These are phyloP conservation scores for Prunella himalayana DNA, from an alignment of 2,113 vertebrate species.

Conservation along the genomic window DNA sequence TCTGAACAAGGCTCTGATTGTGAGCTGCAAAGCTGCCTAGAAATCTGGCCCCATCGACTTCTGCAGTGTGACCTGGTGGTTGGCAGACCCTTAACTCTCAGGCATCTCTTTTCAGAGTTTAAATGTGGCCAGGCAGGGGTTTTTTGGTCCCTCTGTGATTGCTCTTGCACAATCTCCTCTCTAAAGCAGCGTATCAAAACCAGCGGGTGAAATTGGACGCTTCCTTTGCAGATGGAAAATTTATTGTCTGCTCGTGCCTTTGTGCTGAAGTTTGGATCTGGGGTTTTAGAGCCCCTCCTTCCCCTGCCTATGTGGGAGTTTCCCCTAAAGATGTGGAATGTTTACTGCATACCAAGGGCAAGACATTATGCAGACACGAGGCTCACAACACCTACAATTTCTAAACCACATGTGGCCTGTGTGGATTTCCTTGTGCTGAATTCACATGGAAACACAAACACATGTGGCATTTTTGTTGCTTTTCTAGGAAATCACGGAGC, in stretches of 20 bases:
- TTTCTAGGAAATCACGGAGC: slow-evolving; percentile 62
- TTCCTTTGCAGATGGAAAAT: slow-evolving; percentile 33
- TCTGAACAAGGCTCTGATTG: background rate
- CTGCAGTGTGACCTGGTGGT: background rate
- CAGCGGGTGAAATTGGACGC: background rate
- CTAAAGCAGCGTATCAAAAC: background rate
- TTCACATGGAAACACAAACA: slow-evolving; percentile 60
- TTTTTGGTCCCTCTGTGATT: background rate
- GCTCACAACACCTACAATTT: slow-evolving; percentile 61
- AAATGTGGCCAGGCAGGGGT: background rate
- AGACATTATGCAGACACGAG: slow-evolving; percentile 49
- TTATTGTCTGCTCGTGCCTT: background rate
- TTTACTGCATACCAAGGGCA: slow-evolving; percentile 56
- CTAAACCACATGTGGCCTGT: slow-evolving; percentile 49
- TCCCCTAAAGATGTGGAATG: slow-evolving; percentile 61
- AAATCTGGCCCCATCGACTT: background rate
- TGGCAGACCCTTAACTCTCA: background rate
- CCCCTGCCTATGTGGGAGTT: slow-evolving; percentile 51
- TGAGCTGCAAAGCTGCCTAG: background rate
- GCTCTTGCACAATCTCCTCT: background rate
- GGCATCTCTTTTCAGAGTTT: background rate
- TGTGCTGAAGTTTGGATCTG: background rate
- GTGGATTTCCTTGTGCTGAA: slow-evolving; percentile 58
- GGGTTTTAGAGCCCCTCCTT: slow-evolving; percentile 32
- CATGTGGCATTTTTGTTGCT: slow-evolving; percentile 57